Base-by-base conservation (phyloP, 2,113 vertebrate species). In the Campylorhamphus procurvoides region DNA sequence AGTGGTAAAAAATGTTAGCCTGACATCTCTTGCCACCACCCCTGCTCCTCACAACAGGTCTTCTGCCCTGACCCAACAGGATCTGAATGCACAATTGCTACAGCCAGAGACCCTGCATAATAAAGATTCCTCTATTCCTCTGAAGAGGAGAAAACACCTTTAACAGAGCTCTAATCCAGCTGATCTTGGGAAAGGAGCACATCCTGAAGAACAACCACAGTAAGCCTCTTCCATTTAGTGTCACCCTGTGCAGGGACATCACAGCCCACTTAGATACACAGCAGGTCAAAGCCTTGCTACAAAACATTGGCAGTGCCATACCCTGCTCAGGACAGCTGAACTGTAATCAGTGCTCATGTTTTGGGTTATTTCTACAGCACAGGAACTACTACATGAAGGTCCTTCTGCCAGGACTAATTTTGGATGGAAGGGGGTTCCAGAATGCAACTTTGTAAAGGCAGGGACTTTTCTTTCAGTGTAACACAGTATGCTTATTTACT, bases 51-150 rank as follows among this genome's bases (percentile, higher is more conserved):
- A n/a, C 19, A 71, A n/a, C 2, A 14, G 5, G 28, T 66, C 50
- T 49, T 50, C 50, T 77, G 31, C 53, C 37, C 10, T 0, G 0
- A 9, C 9, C 52, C 20, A 76, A 12, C 71, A 72, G 53, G 53
- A 68, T 56, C 22, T 33, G 27, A 64, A 72, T 13, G 29, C 56
- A 56, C 1, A 1, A 81, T 3, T 82, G n/a, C 49, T 42, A 29
- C 2, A 3, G 5, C 9, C 1, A 6, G 10, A 4, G 2, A 60
- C 13, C 4, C 46, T 24, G 23, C 18, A 17, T 49, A 52, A 60
- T 2, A 74, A 60, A 63, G 28, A 11, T 81, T 82, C 37, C 40
- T 40, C 29, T 33, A 14, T 8, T 49, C 33, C 44, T 75, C 81
- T 64, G 46, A 67, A 53, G 44, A 47, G 53, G 5, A 74, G 13